Evolutionary conservation across 2,888 invertebrate species (phyloP).

Genomic region (Harmothoe impar): DNA sequence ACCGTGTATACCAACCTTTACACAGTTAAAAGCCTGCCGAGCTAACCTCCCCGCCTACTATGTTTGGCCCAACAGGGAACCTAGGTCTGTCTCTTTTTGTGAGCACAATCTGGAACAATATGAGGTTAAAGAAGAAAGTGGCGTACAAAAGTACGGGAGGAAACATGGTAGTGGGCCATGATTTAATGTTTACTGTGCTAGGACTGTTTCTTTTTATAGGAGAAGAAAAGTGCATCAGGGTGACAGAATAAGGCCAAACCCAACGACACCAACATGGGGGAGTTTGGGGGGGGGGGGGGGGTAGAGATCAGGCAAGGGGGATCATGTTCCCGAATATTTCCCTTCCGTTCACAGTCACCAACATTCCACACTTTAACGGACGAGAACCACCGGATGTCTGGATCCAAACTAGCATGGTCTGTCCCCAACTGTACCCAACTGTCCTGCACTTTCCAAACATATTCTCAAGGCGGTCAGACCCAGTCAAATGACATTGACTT

Average conservation of each 20-base stretch:
- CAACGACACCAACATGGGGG: too few relatives aligned
- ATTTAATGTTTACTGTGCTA: neutral
- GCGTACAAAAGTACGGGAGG: neutral
- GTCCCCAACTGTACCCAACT: neutral
- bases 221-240: neutral
- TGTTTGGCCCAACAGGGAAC: neutral
- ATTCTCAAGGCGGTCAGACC: too few relatives aligned
- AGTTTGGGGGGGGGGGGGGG: neutral
- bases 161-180: neutral
- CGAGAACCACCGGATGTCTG: neutral
- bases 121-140: neutral
- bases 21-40: neutral
- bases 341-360: neutral
- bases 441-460: neutral
- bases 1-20: too few relatives aligned
- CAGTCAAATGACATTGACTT: too few relatives aligned
- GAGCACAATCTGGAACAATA: neutral
- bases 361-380: constrained; percentile 13
- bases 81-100: too few relatives aligned
- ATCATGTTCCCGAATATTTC: constrained; percentile 24
- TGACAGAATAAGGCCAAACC: neutral
- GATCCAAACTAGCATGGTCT: neutral
- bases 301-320: too few relatives aligned
- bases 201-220: neutral
- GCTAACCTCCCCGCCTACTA: neutral